phyloP scores from a whole-genome alignment of 2,888 invertebrate genomes.

The Mesorhabditis spiculigera region DNA sequence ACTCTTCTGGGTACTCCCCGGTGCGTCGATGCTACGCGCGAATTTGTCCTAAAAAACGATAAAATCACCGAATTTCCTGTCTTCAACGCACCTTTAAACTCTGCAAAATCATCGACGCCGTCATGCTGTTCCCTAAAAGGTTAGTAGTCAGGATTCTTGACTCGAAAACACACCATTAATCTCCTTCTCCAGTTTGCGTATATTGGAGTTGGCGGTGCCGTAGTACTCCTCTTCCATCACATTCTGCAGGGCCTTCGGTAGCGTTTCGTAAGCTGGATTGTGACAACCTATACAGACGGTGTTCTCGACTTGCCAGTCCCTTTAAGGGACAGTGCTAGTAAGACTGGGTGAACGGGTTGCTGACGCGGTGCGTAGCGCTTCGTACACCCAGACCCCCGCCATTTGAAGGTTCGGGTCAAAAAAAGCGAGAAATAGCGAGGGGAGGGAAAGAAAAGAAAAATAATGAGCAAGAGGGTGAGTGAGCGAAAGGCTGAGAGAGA shows the following conservation, averaged over 20 bases:
- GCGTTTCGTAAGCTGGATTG: slow-evolving; percentile 41
- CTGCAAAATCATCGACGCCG: slow-evolving; percentile 32
- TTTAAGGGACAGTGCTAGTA: no score
- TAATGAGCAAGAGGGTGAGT: no score
- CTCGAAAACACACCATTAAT: slow-evolving; percentile 25
- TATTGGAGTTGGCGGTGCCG: slow-evolving; percentile 33
- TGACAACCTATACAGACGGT: slow-evolving; percentile 8
- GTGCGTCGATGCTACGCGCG: slow-evolving; percentile 14
- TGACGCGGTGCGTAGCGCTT: no score
- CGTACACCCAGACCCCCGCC: no score
- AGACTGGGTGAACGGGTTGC: no score
- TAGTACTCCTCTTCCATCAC: slow-evolving; percentile 33
- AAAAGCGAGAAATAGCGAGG: no score
- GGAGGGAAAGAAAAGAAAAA: no score
- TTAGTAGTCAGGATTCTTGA: no score
- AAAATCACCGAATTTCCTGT: neutral
- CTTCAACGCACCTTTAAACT: slow-evolving; percentile 11
- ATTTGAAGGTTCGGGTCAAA: no score
- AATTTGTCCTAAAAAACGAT: slow-evolving; percentile 14
- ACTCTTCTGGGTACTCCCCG: slow-evolving; percentile 29
- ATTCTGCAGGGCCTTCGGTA: slow-evolving; percentile 35
- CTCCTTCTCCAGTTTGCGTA: slow-evolving; percentile 38
- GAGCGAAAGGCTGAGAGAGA: no score
- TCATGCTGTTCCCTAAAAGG: slow-evolving; percentile 27
- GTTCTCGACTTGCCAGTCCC: no score